phyloP scores from a whole-genome alignment of 2,113 vertebrate species.

The Melanotaenia duboulayi region DNA sequence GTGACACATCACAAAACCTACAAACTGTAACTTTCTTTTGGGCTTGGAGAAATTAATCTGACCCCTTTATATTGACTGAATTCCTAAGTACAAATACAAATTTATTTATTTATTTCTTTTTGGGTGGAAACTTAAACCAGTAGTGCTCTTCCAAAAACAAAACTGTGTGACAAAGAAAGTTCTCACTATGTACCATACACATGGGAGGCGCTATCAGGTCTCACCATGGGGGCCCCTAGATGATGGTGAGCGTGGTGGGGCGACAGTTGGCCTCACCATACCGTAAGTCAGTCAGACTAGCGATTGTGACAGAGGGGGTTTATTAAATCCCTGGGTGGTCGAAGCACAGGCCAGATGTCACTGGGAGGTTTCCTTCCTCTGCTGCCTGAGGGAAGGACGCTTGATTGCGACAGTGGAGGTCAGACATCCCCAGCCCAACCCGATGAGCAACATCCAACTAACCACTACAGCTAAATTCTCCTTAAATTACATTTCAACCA shows the following conservation, averaged over 20 bases:
- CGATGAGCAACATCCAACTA: conserved; percentile 58
- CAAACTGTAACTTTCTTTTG: neutral
- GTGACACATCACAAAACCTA: neutral
- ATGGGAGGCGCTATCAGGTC: conserved; percentile 27
- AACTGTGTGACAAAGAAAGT: neutral
- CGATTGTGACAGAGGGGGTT: conserved; percentile 88
- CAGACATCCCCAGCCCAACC: conserved; percentile 62
- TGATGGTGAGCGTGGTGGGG: conserved; percentile 49
- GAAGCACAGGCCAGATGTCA: conserved; percentile 84
- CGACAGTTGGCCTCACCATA: conserved; percentile 77
- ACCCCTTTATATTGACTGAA: neutral
- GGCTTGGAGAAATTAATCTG: neutral
- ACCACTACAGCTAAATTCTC: conserved; percentile 26
- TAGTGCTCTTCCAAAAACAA: conserved; percentile 9
- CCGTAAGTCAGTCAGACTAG: conserved; percentile 67
- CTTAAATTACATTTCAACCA: conserved; percentile 11
- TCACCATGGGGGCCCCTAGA: conserved; percentile 33
- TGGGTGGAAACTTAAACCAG: conserved; percentile 7
- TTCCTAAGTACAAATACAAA: neutral
- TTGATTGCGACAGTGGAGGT: conserved; percentile 79
- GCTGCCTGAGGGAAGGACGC: conserved; percentile 77
- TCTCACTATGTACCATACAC: conserved; percentile 6
- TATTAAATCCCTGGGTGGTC: conserved; percentile 85
- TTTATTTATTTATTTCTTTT: neutral
- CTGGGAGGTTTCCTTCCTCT: conserved; percentile 89